phyloP scores from a whole-genome alignment of 2,888 invertebrate genomes.

The Drosophila maculinotata region DNA sequence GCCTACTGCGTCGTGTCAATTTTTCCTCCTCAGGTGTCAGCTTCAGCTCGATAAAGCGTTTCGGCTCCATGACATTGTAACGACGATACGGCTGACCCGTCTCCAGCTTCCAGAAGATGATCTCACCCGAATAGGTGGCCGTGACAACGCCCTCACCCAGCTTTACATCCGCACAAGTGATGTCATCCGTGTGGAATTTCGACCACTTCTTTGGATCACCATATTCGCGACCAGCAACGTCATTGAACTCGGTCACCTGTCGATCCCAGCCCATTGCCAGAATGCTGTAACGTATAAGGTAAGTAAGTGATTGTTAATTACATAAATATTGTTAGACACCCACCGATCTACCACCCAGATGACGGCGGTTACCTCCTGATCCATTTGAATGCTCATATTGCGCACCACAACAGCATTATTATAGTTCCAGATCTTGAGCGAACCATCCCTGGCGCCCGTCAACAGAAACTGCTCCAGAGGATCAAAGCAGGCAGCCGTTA shows the following conservation, averaged over 20 bases:
- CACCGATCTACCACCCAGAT: constrained; percentile 88
- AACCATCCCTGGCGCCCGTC: constrained; percentile 92
- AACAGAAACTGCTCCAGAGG: constrained; percentile 90
- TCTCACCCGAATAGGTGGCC: constrained; percentile 90
- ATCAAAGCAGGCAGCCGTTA: constrained; percentile 87
- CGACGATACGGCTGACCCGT: constrained; percentile 91
- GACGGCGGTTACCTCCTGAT: constrained; percentile 87
- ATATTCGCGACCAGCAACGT: constrained; percentile 86
- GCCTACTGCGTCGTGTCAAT: constrained; percentile 40
- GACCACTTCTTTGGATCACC: constrained; percentile 90
- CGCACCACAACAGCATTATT: constrained; percentile 91
- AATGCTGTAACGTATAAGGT: constrained; percentile 85
- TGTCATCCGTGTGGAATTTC: constrained; percentile 90
- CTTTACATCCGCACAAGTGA: constrained; percentile 89
- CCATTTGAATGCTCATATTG: constrained; percentile 88
- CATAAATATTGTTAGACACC: constrained; percentile 17
- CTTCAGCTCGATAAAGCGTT: constrained; percentile 81
- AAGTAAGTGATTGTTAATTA: background rate
- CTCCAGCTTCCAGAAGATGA: constrained; percentile 93
- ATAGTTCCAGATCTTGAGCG: constrained; percentile 93
- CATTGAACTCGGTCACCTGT: constrained; percentile 89
- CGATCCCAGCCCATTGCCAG: constrained; percentile 93
- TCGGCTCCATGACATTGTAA: constrained; percentile 83
- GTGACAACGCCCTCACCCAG: constrained; percentile 90
- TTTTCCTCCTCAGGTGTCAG: constrained; percentile 53